These are phyloP conservation scores for Asteroscopus sphinx DNA, from an alignment of 2,888 invertebrate species.

Conservation along the genomic window DNA sequence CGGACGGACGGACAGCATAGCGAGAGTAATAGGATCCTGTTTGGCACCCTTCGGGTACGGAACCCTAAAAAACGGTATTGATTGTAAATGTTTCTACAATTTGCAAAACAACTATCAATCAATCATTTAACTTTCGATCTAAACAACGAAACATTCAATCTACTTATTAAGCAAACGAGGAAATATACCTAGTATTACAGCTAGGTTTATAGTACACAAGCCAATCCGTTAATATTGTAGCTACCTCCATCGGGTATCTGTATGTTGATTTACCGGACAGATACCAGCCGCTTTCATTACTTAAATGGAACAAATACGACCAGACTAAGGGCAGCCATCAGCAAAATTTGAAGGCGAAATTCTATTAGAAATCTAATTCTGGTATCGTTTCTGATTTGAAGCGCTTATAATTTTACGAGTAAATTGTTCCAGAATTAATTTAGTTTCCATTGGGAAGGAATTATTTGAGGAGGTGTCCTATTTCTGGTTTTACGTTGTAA, in stretches of 20 bases:
- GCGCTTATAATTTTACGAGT: slow-evolving; percentile 36
- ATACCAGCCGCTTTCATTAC: slow-evolving; percentile 55
- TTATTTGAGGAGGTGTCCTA: slow-evolving; percentile 13
- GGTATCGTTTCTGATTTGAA: slow-evolving; percentile 30
- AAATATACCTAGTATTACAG: slow-evolving; percentile 24
- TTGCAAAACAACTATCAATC: slow-evolving; percentile 39
- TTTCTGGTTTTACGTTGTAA: slow-evolving; percentile 16
- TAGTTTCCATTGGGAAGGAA: slow-evolving; percentile 6
- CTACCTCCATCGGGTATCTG: slow-evolving; percentile 20
- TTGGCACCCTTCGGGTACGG: too few relatives aligned
- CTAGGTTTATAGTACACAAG: slow-evolving; percentile 7
- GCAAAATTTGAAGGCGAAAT: slow-evolving; percentile 32
- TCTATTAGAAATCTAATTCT: slow-evolving; percentile 31
- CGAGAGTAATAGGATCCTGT: too few relatives aligned
- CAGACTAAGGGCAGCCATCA: slow-evolving; percentile 11
- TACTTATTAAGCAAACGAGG: slow-evolving; percentile 46
- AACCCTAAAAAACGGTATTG: neutral
- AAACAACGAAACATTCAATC: slow-evolving; percentile 37
- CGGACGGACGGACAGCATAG: too few relatives aligned
- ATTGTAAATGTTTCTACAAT: slow-evolving; percentile 10
- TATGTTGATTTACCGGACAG: slow-evolving; percentile 60
- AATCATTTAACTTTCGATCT: slow-evolving; percentile 26
- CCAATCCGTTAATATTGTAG: slow-evolving; percentile 45
- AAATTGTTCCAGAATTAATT: slow-evolving; percentile 33
- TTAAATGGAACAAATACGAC: slow-evolving; percentile 57